phyloP scores from a whole-genome alignment of 2,797 vertebrate species.

The Discoglossus pictus region DNA sequence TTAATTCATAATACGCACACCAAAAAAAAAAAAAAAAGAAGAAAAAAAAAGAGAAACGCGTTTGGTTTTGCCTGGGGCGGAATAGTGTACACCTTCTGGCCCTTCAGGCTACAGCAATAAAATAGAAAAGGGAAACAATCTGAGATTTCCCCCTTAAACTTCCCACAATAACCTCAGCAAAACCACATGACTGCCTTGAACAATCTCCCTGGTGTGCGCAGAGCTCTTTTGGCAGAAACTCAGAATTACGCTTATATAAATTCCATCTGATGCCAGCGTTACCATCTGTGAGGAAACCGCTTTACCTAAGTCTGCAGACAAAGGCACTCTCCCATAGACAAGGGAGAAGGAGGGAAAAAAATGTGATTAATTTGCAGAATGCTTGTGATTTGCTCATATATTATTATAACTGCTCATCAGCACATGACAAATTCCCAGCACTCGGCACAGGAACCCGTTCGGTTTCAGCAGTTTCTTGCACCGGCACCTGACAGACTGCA shows the following conservation, averaged over 20 bases:
- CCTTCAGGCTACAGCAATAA: slow-evolving; percentile 76
- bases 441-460: slow-evolving; percentile 78
- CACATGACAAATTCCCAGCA: slow-evolving; percentile 86
- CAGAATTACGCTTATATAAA: slow-evolving; percentile 91
- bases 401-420: slow-evolving; percentile 91
- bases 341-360: slow-evolving; percentile 69
- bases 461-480: slow-evolving; percentile 84
- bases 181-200: slow-evolving; percentile 77
- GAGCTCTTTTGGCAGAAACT: slow-evolving; percentile 84
- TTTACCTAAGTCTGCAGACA: slow-evolving; percentile 84
- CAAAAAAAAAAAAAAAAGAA: slow-evolving; percentile 53
- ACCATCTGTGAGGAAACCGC: slow-evolving; percentile 86
- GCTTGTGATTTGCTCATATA: slow-evolving; percentile 91
- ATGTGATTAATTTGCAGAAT: slow-evolving; percentile 92
- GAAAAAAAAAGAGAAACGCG: slow-evolving; percentile 52
- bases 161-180: slow-evolving; percentile 79
- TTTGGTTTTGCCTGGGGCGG: slow-evolving; percentile 74
- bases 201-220: slow-evolving; percentile 79
- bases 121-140: slow-evolving; percentile 70
- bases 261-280: slow-evolving; percentile 87
- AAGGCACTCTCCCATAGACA: slow-evolving; percentile 79
- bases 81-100: slow-evolving; percentile 68
- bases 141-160: slow-evolving; percentile 71
- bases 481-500: slow-evolving; percentile 87
- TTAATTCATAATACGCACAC: slow-evolving; percentile 65